phyloP scores from a whole-genome alignment of 1,140 invertebrate genomes.

The Bombus impatiens region DNA sequence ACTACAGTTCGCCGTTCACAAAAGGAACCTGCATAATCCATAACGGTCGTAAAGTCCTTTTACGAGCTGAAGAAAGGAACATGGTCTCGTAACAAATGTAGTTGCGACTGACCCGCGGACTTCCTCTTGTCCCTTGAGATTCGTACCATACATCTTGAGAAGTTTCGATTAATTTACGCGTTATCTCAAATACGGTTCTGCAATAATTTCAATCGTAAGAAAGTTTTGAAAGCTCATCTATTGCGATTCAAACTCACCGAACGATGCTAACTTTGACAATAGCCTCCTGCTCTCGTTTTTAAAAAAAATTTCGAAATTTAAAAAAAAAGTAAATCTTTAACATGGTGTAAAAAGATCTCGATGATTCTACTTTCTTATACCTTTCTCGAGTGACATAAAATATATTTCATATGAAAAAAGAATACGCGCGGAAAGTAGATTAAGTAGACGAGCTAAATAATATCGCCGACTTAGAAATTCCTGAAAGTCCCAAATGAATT shows the following conservation, averaged over 20 bases:
- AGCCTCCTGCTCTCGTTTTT: too few relatives aligned
- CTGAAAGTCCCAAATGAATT: not conserved
- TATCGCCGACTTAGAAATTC: not conserved
- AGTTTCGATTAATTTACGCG: not conserved
- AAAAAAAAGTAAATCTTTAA: not conserved
- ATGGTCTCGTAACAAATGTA: not conserved
- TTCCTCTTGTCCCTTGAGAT: not conserved
- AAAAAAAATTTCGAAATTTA: not conserved
- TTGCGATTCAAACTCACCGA: not conserved
- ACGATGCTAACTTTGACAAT: not conserved
- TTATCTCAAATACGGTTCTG: not conserved
- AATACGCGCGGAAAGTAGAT: not conserved
- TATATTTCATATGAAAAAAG: not conserved
- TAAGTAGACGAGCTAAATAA: not conserved
- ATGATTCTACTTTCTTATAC: too few relatives aligned
- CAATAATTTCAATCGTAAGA: too few relatives aligned
- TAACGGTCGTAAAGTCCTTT: conserved; percentile 56
- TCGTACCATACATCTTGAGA: not conserved
- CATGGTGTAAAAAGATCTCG: not conserved
- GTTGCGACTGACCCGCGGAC: not conserved
- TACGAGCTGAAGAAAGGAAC: conserved; percentile 34
- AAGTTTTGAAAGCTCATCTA: not conserved
- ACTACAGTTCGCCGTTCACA: conserved; percentile 10
- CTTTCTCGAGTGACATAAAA: too few relatives aligned
- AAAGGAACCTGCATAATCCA: conserved; percentile 44